These are phyloP conservation scores for Drosophila stalkeri DNA, from an alignment of 2,888 invertebrate genomes.

Conservation along the genomic window DNA sequence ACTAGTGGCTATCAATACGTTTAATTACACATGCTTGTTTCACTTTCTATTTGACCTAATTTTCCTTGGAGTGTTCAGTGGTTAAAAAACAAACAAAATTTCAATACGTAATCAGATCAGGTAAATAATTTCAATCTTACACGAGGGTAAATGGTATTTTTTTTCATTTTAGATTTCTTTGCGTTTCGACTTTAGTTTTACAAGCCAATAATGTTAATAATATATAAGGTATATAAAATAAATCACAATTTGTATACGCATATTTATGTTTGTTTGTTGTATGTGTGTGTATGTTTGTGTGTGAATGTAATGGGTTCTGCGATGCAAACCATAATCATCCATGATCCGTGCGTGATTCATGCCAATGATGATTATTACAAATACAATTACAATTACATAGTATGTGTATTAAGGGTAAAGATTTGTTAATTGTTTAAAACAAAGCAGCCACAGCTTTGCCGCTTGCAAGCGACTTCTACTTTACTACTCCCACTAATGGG, in stretches of 20 bases:
- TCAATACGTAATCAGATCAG: slow-evolving; percentile 50
- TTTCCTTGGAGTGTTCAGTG: slow-evolving; percentile 31
- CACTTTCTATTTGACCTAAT: slow-evolving; percentile 21
- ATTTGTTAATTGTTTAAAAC: slow-evolving; percentile 77
- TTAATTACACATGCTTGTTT: slow-evolving; percentile 26
- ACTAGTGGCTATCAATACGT: slow-evolving; percentile 43
- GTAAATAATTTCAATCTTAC: slow-evolving; percentile 56
- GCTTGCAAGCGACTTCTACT: slow-evolving; percentile 41
- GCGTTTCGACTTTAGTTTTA: slow-evolving; percentile 45
- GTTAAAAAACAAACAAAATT: slow-evolving; percentile 33
- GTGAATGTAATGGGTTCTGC: slow-evolving; percentile 33
- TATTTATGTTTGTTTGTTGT: slow-evolving; percentile 52
- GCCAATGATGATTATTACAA: slow-evolving; percentile 50
- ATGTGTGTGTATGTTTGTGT: slow-evolving; percentile 37
- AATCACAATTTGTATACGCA: slow-evolving; percentile 78
- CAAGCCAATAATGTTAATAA: slow-evolving; percentile 65
- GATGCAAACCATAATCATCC: slow-evolving; percentile 41
- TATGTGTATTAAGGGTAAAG: slow-evolving; percentile 66
- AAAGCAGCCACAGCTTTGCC: slow-evolving; percentile 66
- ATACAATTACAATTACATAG: slow-evolving; percentile 48
- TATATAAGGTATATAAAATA: slow-evolving; percentile 79
- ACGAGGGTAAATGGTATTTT: slow-evolving; percentile 31
- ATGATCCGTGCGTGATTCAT: slow-evolving; percentile 39
- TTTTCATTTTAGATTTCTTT: slow-evolving; percentile 41
- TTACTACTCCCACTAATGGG: slow-evolving; percentile 26